Percentiles rank a stretch among this genome's conserved stretches.
Conservation (phyloP, 2,113 vertebrate genomes). For the Mobula birostris region DNA sequence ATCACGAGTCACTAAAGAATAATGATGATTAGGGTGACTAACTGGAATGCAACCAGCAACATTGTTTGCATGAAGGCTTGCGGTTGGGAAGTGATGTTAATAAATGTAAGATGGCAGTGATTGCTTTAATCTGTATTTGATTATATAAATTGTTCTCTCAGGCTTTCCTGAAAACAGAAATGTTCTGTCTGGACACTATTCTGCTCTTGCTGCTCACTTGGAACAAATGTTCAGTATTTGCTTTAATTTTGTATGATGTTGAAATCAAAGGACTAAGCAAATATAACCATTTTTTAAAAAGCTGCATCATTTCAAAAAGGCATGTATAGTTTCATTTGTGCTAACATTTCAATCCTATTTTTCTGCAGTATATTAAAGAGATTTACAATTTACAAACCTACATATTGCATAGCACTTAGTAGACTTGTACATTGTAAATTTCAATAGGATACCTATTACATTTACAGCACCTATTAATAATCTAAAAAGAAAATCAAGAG, state of each 20-base stretch:
- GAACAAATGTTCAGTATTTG: not conserved
- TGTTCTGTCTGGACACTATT: not conserved
- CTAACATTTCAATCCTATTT: not conserved
- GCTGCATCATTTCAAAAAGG: not conserved
- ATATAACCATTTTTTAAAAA: not conserved
- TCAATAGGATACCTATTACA: not conserved
- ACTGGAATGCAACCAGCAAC: not conserved
- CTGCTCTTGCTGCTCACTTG: not conserved
- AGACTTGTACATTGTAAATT: not conserved
- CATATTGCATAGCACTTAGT: not conserved
- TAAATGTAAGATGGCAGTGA: not conserved
- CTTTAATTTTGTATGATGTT: not conserved
- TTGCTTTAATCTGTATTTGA: not conserved
- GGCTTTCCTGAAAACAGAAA: not conserved
- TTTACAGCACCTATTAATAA: not conserved
- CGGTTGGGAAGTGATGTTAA: not conserved
- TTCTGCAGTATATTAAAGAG: not conserved
- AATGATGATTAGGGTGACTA: not conserved
- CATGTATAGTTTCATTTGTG: too few species aligned
- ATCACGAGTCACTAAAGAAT: not conserved
- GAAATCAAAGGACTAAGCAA: not conserved
- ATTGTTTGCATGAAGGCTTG: not conserved
- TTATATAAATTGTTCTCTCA: not conserved
- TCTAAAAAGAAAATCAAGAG: not conserved
- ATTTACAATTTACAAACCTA: too few species aligned